phyloP scores from a whole-genome alignment of 2,797 vertebrate species.

The Agapornis canus region DNA sequence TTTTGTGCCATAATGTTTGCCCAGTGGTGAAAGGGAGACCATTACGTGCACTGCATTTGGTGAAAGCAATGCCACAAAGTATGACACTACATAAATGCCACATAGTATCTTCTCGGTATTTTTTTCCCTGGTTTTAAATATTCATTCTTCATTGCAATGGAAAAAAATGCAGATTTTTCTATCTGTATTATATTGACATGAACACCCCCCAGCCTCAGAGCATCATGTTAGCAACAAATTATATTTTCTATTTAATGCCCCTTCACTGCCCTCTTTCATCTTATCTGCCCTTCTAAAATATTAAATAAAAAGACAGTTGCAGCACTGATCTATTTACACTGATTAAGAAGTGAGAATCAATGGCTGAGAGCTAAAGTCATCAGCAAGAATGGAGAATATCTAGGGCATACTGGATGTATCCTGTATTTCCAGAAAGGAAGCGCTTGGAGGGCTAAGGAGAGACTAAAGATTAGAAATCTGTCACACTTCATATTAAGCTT shows the following conservation, averaged over 20 bases:
- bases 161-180: not conserved
- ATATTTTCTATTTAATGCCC: not conserved
- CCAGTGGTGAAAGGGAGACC: not conserved
- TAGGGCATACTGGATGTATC: slow-evolving; percentile 67
- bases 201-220: not conserved
- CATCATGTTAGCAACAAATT: not conserved
- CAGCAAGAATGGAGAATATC: slow-evolving; percentile 62
- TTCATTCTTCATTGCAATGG: not conserved
- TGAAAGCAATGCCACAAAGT: not conserved
- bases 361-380: slow-evolving; percentile 43
- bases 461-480: slow-evolving; percentile 53
- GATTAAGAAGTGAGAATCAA: slow-evolving; percentile 55
- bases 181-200: not conserved
- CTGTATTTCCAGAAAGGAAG: slow-evolving; percentile 32
- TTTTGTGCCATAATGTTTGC: not conserved
- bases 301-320: slow-evolving; percentile 5
- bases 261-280: not conserved
- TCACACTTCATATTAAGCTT: slow-evolving; percentile 60
- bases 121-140: not conserved
- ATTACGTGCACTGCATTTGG: not conserved
- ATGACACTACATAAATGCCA: not conserved
- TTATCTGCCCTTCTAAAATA: not conserved
- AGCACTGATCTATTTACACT: slow-evolving; percentile 42
- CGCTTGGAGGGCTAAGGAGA: slow-evolving; percentile 38
- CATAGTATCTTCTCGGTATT: not conserved